Percentiles rank a stretch among this genome's conserved stretches.
These are phyloP conservation scores for Aromia moschata DNA, from an alignment of 2,888 invertebrate genomes.

Conservation along the genomic window DNA sequence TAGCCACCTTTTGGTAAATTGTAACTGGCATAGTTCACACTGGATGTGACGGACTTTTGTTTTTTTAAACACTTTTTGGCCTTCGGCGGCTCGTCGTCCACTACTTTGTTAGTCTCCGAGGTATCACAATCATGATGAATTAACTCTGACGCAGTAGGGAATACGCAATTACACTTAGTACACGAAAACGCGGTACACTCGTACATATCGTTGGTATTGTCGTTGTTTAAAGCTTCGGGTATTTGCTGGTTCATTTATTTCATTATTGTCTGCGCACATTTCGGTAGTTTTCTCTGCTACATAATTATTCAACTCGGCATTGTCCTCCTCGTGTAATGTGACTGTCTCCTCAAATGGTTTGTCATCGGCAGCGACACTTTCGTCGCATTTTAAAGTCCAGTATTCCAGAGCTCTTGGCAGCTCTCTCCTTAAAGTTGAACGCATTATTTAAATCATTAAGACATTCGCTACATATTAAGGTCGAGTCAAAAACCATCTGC, in stretches of 20 bases:
- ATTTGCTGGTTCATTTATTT: not conserved
- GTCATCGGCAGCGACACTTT: not conserved
- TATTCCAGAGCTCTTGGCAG: constrained; percentile 47
- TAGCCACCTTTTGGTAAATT: constrained; percentile 47
- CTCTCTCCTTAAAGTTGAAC: constrained; percentile 48
- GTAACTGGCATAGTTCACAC: constrained; percentile 47
- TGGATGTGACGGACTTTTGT: constrained; percentile 23
- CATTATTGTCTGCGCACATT: not conserved
- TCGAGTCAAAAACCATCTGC: constrained; percentile 33
- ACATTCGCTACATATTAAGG: constrained; percentile 33
- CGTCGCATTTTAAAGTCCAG: constrained; percentile 28
- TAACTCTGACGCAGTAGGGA: constrained; percentile 3
- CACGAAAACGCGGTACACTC: constrained; percentile 1
- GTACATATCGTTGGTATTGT: not conserved
- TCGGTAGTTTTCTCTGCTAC: not conserved
- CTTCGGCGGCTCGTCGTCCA: not conserved
- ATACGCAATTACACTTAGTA: not conserved
- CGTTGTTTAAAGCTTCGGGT: not conserved
- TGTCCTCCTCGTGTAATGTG: not conserved
- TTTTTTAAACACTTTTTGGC: constrained; percentile 3
- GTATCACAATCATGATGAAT: constrained; percentile 5
- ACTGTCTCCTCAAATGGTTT: not conserved
- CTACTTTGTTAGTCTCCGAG: not conserved
- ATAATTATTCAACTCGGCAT: constrained; percentile 1
- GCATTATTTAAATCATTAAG: constrained; percentile 35